Evolutionary conservation across 2,888 invertebrate species (phyloP).

Genomic region (Apodemia duryi): DNA sequence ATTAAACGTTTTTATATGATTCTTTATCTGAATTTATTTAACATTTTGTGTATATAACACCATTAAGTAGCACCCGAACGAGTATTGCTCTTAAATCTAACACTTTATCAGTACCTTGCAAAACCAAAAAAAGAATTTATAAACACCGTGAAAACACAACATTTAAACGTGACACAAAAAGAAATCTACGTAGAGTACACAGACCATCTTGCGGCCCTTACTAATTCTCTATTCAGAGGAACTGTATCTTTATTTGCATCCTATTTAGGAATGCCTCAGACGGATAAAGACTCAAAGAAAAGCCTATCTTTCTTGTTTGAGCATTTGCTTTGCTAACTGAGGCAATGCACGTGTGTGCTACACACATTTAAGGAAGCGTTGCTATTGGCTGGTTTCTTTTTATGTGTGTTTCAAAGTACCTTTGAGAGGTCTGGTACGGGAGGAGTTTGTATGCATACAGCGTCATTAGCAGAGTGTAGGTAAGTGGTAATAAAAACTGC

Average conservation of each 20-base stretch:
- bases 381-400: slow-evolving; percentile 24
- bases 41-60: no score
- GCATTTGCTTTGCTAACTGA: slow-evolving; percentile 63
- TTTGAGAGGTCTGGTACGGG: slow-evolving; percentile 30
- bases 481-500: slow-evolving; percentile 57
- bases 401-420: slow-evolving; percentile 32
- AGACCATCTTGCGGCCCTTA: slow-evolving; percentile 32
- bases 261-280: slow-evolving; percentile 69
- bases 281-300: slow-evolving; percentile 72
- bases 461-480: slow-evolving; percentile 54
- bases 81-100: no score
- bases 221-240: slow-evolving; percentile 61
- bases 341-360: slow-evolving; percentile 33
- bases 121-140: neutral
- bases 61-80: no score
- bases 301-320: slow-evolving; percentile 71
- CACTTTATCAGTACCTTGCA: neutral
- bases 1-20: no score
- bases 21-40: no score
- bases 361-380: slow-evolving; percentile 14
- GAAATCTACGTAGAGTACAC: slow-evolving; percentile 18
- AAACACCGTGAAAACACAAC: slow-evolving; percentile 10
- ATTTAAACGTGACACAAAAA: slow-evolving; percentile 19
- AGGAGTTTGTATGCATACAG: slow-evolving; percentile 38
- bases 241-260: slow-evolving; percentile 74